A percentile compares a stretch with the other conserved stretches of the same genome.
These are phyloP conservation scores for Drosophila pseudotalamancana DNA, from an alignment of 2,888 invertebrate species.

Conservation along the genomic window DNA sequence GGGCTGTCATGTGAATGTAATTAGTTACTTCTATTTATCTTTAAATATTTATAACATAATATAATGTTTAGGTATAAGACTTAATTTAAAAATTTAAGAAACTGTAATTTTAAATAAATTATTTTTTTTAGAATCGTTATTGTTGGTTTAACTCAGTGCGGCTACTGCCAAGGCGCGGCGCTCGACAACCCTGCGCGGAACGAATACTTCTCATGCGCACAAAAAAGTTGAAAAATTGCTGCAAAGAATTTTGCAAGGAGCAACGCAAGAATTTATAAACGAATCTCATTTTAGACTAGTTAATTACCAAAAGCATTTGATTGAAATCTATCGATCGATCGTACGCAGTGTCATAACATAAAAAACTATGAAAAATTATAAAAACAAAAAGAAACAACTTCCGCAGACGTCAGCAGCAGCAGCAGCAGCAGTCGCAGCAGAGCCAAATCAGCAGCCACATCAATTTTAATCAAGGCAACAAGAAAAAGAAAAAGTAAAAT, in stretches of 20 bases:
- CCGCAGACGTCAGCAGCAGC: slow-evolving; percentile 69
- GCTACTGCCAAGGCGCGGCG: too few relatives aligned
- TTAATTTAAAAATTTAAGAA: not conserved
- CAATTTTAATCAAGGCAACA: slow-evolving; percentile 24
- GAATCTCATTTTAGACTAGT: slow-evolving; percentile 61
- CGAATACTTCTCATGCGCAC: slow-evolving; percentile 64
- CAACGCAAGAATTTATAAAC: slow-evolving; percentile 52
- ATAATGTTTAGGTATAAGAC: not conserved
- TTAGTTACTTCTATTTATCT: not conserved
- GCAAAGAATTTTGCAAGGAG: slow-evolving; percentile 35
- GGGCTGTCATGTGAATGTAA: slow-evolving; percentile 42
- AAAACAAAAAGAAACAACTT: slow-evolving; percentile 64
- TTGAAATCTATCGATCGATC: slow-evolving; percentile 1
- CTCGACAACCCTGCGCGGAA: slow-evolving; percentile 48
- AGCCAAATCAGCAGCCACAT: slow-evolving; percentile 25
- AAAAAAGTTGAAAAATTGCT: slow-evolving; percentile 34
- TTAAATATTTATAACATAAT: slow-evolving; percentile 45
- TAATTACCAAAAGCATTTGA: slow-evolving; percentile 9
- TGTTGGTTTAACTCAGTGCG: not conserved
- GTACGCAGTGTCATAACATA: slow-evolving; percentile 21
- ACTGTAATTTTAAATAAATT: not conserved
- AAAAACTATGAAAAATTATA: slow-evolving; percentile 51
- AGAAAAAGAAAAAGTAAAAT: not conserved
- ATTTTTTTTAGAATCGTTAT: not conserved
- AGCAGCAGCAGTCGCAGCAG: slow-evolving; percentile 15